Conservation (phyloP, 2,113 vertebrate species). For the Thalassarche chlororhynchos region DNA sequence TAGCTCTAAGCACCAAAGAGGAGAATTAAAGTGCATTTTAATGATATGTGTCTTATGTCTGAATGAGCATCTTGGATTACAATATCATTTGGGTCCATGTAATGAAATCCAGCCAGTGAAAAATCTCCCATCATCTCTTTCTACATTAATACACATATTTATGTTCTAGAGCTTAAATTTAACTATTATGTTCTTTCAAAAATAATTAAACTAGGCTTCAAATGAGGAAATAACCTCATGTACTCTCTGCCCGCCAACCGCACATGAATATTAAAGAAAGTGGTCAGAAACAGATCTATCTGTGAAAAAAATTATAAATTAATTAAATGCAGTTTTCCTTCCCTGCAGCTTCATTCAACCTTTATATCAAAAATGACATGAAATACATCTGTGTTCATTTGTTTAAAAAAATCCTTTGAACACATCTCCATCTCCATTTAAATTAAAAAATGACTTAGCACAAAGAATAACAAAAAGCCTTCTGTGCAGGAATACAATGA, state of each 20-base stretch:
- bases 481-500: conserved; percentile 73
- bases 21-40: conserved; percentile 38
- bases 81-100: background rate
- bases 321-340: conserved; percentile 48
- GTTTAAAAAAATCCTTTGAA: conserved; percentile 34
- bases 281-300: conserved; percentile 14
- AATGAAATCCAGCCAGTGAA: background rate
- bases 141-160: background rate
- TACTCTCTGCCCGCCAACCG: background rate
- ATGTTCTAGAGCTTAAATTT: background rate
- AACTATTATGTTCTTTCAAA: background rate
- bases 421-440: conserved; percentile 55
- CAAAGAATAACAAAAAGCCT: conserved; percentile 70
- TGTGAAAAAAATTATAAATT: background rate
- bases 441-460: conserved; percentile 58
- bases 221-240: background rate
- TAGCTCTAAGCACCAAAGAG: background rate
- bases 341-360: conserved; percentile 66
- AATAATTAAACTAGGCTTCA: background rate
- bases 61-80: background rate
- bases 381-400: conserved; percentile 49
- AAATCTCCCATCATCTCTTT: background rate
- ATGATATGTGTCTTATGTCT: conserved; percentile 40
- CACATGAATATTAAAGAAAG: background rate
- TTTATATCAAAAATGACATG: conserved; percentile 4